Conservation (phyloP, 2,797 vertebrate species). For the Pseudochromis fuscus region DNA sequence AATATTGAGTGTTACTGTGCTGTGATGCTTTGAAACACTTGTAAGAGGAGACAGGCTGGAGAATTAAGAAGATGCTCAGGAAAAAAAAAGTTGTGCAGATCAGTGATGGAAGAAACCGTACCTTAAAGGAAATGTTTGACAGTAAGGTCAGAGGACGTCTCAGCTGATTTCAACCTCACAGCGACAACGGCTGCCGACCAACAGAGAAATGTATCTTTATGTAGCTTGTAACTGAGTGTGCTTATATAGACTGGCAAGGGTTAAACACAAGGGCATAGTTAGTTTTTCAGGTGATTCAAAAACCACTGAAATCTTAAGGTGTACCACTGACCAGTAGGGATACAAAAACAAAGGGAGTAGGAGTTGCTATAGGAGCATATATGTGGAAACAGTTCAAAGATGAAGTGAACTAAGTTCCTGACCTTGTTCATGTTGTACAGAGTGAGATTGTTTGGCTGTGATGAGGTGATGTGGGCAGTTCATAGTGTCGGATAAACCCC, state of each 20-base stretch:
- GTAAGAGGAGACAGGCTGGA: slow-evolving; percentile 3
- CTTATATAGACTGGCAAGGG: no score
- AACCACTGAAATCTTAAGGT: not conserved
- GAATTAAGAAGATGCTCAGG: not conserved
- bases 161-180: no score
- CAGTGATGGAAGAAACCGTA: slow-evolving; percentile 4
- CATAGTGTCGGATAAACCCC: slow-evolving; percentile 56
- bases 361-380: not conserved
- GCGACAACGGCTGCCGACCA: no score
- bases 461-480: slow-evolving; percentile 28
- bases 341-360: not conserved
- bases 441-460: slow-evolving; percentile 7
- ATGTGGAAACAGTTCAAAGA: not conserved
- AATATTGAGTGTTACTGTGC: slow-evolving; percentile 50
- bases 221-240: no score
- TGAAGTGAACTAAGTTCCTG: slow-evolving; percentile 19
- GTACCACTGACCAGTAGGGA: no score
- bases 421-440: slow-evolving; percentile 32
- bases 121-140: not conserved
- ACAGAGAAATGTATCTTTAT: no score
- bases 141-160: no score
- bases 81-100: not conserved
- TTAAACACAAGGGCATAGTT: no score
- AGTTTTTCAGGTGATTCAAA: no score
- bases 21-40: slow-evolving; percentile 28